Base-by-base conservation (phyloP, 2,113 vertebrate genomes). In the Percopsis transmontana region DNA sequence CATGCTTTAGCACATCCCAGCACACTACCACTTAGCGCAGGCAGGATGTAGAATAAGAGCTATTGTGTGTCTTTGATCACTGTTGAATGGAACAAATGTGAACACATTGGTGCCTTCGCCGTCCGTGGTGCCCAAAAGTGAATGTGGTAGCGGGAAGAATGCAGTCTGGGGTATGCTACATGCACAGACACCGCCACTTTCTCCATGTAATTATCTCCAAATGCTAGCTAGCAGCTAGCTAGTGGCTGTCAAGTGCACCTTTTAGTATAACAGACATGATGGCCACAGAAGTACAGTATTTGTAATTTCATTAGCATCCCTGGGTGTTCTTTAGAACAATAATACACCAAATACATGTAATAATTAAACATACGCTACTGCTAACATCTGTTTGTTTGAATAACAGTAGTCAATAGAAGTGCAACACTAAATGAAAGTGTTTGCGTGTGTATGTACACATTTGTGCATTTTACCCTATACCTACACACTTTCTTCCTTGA, bases 51-150 rank as follows among this genome's bases (percentile, higher is more conserved):
- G 62, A 72, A 70, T 64, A 63, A 77, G 82, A 65, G 58, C 16
- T 72, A 39, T 58, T 74, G 62, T 33, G 14, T 54, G 1, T 23
- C 77, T 88, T 85, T 88, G 79, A 88, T 88, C 76, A 71, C 66
- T 19, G 53, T 56, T 73, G 68, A 83, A 68, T 66, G 45, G 55
- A 83, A 67, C 72, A 74, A 67, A 69, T 42, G 72, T 55, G 67
- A 58, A 66, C 62, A 54, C 56, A 52, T 77, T 61, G 62, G 38
- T 59, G 75, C 39, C 1, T 4, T 52, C 79, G 69, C 64, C 55
- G 69, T 72, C 65, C 51, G 27, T 1, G 57, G 56, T 68, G 42
- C 61, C 65, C 6, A 27, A 8, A 62, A 52, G 70, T 65, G 19
- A 33, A 33, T 59, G 62, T 65, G 59, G 51, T 24, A 72, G 70